Evolutionary conservation across 2,797 vertebrate genomes (phyloP).

Genomic region (Gymnothorax javanicus): DNA sequence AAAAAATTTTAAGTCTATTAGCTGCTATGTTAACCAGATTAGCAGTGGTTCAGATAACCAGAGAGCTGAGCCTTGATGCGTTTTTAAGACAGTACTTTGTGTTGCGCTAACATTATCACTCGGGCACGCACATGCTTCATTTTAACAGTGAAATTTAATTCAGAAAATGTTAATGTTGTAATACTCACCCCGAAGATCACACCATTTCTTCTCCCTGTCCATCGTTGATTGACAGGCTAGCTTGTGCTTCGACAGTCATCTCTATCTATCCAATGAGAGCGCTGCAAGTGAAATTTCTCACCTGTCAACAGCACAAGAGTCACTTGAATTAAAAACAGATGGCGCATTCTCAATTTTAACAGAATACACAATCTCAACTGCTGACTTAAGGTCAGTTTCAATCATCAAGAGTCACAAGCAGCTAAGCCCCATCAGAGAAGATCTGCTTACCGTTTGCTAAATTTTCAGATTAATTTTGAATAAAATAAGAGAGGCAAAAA

Average conservation of each 20-base stretch:
- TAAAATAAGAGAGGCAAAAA: neutral
- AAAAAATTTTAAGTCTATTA: neutral
- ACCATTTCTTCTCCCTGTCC: conserved; percentile 39
- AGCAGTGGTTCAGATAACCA: neutral
- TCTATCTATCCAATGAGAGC: conserved; percentile 52
- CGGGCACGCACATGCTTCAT: conserved; percentile 32
- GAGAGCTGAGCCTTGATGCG: neutral
- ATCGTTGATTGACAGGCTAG: conserved; percentile 54
- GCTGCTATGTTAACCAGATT: neutral
- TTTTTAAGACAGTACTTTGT: conserved; percentile 40
- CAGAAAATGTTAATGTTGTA: conserved; percentile 50
- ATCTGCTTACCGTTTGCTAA: conserved; percentile 25
- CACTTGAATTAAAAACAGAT: conserved; percentile 59
- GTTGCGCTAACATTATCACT: conserved; percentile 40
- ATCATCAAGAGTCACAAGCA: conserved; percentile 49
- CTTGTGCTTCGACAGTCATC: conserved; percentile 47
- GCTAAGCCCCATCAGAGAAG: conserved; percentile 44
- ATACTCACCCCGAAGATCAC: conserved; percentile 41
- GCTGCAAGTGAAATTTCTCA: conserved; percentile 48
- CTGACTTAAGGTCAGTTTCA: conserved; percentile 58
- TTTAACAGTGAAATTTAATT: conserved; percentile 41
- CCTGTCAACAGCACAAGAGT: conserved; percentile 52
- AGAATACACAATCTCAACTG: conserved; percentile 54
- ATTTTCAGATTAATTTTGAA: conserved; percentile 8
- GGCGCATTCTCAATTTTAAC: conserved; percentile 42